These are phyloP conservation scores for Sardinella longiceps DNA, from an alignment of 2,797 vertebrate species.

Conservation along the genomic window DNA sequence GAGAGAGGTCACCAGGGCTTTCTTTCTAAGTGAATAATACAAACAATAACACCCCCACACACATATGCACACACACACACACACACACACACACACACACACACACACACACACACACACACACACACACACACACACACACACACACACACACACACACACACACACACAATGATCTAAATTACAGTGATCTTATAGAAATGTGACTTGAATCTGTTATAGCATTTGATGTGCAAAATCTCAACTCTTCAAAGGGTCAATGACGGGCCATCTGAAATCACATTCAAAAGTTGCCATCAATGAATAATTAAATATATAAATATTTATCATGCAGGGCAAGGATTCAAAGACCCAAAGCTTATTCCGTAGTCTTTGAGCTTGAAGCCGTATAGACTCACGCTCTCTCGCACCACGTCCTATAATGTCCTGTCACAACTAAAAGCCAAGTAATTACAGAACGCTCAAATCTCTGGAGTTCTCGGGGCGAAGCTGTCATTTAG, in stretches of 20 bases:
- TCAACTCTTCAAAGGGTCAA: not conserved
- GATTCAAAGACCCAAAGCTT: not conserved
- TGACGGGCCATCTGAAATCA: not conserved
- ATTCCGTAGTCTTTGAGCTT: not conserved
- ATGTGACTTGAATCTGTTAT: not conserved
- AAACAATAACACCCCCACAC: not conserved
- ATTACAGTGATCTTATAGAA: not conserved
- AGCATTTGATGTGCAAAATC: not conserved
- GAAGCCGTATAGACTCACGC: not conserved
- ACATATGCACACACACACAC: slow-evolving; percentile 2
- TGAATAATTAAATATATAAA: not conserved
- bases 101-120: not conserved
- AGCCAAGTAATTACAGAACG: not conserved
- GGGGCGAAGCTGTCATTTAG: not conserved
- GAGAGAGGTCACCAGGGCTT: not conserved
- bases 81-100: slow-evolving; percentile 12
- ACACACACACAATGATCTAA: not conserved
- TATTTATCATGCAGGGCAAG: not conserved
- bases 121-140: not conserved
- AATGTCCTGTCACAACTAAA: not conserved
- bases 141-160: not conserved
- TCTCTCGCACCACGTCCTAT: not conserved
- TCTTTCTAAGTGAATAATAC: not conserved
- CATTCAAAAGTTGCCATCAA: not conserved
- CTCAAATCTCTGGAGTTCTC: not conserved